Percentiles rank a stretch among this genome's conserved stretches.
phyloP scores from a whole-genome alignment of 2,113 vertebrate genomes.

The Artemisiospiza belli region DNA sequence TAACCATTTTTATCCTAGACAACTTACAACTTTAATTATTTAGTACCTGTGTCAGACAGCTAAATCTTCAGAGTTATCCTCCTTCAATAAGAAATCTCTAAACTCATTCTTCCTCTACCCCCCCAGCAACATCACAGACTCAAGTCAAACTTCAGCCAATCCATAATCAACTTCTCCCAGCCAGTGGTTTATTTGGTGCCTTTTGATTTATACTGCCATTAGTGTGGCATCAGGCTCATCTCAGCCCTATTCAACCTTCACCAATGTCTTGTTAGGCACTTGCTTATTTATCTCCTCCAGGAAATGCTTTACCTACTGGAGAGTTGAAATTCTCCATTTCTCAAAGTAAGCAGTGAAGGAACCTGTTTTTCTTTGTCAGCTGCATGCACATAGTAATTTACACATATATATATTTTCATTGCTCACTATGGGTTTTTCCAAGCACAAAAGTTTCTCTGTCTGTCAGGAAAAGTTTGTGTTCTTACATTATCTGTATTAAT shows the following conservation, averaged over 20 bases:
- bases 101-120: background rate
- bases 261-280: background rate
- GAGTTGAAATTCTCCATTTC: background rate
- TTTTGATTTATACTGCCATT: conserved; percentile 8
- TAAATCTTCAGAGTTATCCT: background rate
- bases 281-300: background rate
- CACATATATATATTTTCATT: background rate
- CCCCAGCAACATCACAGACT: background rate
- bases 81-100: background rate
- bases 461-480: background rate
- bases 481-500: background rate
- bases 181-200: background rate
- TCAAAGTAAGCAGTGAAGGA: background rate
- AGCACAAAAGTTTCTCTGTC: background rate
- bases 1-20: background rate
- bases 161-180: background rate
- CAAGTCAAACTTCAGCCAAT: background rate
- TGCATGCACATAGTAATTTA: background rate
- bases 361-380: background rate
- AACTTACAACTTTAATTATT: background rate
- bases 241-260: background rate
- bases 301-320: background rate
- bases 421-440: background rate
- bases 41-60: background rate
- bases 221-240: background rate